Base-by-base conservation (phyloP, 1,140 invertebrate genomes). In the Heliconius congener region DNA sequence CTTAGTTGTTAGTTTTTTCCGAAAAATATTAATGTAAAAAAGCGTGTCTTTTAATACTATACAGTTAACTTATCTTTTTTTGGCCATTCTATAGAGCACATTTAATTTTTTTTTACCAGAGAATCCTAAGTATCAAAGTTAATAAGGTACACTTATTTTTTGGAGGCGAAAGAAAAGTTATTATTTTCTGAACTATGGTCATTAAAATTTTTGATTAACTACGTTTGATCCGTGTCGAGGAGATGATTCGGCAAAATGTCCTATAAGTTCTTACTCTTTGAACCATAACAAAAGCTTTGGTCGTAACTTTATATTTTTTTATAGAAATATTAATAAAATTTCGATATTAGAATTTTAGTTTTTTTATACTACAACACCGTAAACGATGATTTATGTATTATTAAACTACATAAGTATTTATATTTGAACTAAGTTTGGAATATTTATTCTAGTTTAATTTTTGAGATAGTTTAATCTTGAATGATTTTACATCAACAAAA, bases 171-270 rank as follows among this genome's bases (percentile, higher is more conserved):
- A 90, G 90, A 89, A 89, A 93, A 90, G 89, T 94, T 94, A 94
- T 94, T 94, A 94, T 94, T 93, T 94, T 94, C 89, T 90, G 91
- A 93, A 91, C 89, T 93, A 93, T 94, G 92, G 91, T 94, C 91
- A 94, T 94, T 94, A 94, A 94, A 94, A 93, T 94, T 94, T 93
- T 92, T 94, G 93, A 94, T 93, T 93, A 94, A 93, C 91, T 86
- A 89, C 92, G 87, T 94, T 93, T 90, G 90, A 93, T 90, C 90
- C 92, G 88, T 91, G 88, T 92, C 93, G 92, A 91, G 91, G 85
- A 88, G 88, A 91, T 94, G 93, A 94, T 90, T 83, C 77, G 84
- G 91, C 92, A 91, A 91, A 83, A 90, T 81, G 85, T 81, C 84
- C 75, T 87, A 85, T 88, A 89, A 89, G 86, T 92, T 90, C 90